Percentiles rank a stretch among this genome's conserved stretches.
Conservation (phyloP, 2,888 invertebrate species). For the Catotricha subobsoleta region DNA sequence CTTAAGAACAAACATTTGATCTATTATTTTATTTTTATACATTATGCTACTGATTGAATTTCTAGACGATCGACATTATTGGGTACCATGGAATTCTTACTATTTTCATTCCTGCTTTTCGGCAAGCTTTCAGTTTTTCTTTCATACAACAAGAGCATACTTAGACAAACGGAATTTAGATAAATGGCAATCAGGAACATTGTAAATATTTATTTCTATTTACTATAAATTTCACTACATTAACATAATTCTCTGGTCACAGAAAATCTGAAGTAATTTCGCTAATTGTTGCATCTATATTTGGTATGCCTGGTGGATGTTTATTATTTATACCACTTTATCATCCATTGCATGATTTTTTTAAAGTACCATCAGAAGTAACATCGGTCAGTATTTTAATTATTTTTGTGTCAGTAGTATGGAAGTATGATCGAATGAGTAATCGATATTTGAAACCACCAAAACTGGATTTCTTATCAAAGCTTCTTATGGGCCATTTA, state of each 20-base stretch:
- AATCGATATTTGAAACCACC: slow-evolving; percentile 5
- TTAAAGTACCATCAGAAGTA: slow-evolving; percentile 50
- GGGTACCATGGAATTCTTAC: slow-evolving; percentile 72
- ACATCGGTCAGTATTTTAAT: slow-evolving; percentile 46
- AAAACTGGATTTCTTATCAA: slow-evolving; percentile 6
- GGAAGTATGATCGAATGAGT: slow-evolving; percentile 22
- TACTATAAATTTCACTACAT: too few species aligned
- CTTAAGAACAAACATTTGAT: not conserved
- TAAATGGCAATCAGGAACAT: slow-evolving; percentile 34
- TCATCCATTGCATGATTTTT: slow-evolving; percentile 56
- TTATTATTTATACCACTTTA: slow-evolving; percentile 54
- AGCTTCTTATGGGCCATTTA: slow-evolving; percentile 32
- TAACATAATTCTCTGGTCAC: too few species aligned
- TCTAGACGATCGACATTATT: slow-evolving; percentile 54
- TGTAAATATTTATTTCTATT: too few species aligned
- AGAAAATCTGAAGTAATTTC: slow-evolving; percentile 31
- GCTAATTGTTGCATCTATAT: slow-evolving; percentile 37
- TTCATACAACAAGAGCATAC: slow-evolving; percentile 38
- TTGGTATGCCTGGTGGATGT: slow-evolving; percentile 57
- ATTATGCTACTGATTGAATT: too few species aligned
- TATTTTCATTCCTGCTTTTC: slow-evolving; percentile 65
- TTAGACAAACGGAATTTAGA: slow-evolving; percentile 33
- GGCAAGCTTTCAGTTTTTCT: slow-evolving; percentile 50
- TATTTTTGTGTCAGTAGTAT: slow-evolving; percentile 38
- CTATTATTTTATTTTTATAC: not conserved